Percentiles rank a stretch among this genome's conserved stretches.
Evolutionary conservation across 2,113 vertebrate species (phyloP).

Genomic region (Mobula hypostoma): DNA sequence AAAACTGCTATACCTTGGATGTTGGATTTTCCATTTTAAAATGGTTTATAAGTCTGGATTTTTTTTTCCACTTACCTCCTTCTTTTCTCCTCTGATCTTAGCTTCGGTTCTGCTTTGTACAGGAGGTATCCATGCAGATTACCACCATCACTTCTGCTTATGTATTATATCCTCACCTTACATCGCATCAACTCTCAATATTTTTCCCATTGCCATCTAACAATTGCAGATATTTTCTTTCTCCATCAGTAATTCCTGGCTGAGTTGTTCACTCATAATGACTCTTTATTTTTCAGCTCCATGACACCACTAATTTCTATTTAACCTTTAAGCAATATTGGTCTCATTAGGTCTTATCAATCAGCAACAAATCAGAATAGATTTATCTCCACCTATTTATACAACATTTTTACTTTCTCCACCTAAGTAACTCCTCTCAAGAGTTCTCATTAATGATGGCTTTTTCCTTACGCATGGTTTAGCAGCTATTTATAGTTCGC

Average conservation of each 20-base stretch:
- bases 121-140: neutral
- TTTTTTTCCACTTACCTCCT: no score
- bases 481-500: neutral
- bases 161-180: neutral
- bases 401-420: neutral
- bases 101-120: neutral
- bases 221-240: neutral
- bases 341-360: neutral
- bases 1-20: neutral
- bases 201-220: neutral
- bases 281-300: neutral
- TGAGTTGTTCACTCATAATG: no score
- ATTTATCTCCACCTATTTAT: neutral
- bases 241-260: neutral
- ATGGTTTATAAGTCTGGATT: neutral
- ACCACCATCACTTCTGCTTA: no score
- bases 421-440: neutral
- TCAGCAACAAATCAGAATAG: neutral
- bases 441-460: neutral
- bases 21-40: neutral
- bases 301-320: neutral
- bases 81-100: neutral
- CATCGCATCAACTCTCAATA: neutral
- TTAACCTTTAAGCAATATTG: neutral
- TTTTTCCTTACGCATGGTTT: neutral